Base-by-base conservation (phyloP, 2,888 invertebrate genomes). In the Teinopalpus imperialis region DNA sequence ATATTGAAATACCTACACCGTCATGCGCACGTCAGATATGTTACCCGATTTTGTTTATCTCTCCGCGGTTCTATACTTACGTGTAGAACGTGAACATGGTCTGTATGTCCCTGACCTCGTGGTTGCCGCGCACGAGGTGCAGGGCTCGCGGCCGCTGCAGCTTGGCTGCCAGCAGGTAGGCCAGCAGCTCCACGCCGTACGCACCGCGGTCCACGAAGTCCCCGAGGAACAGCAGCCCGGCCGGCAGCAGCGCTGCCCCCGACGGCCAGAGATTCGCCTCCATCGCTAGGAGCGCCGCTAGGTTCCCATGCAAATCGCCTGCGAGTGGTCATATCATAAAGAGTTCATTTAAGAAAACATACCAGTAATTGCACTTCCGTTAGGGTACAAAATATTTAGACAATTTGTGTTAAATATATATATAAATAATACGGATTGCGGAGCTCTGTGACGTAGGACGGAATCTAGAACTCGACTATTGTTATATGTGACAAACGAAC, bases 251-350 rank as follows among this genome's bases (percentile, higher is more conserved):
- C 3, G 90, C 81, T 0, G 92, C 90, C 0, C 94, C 94, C 47
- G 92, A 79, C 9, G 92, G 86, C 94, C 94, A 95, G 7, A 95
- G 75, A 0, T 91, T 89, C 48, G 90, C 87, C 72, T 94, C 94
- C 81, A 94, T 93, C 35, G 91, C 87, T 3, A 93, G 79, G 20
- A 95, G 76, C 54, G 94, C 94, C 4, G 82, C 73, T 50, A 92
- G 90, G 72, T 94, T 95, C 10, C 95, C 95, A 77, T 95, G 95
- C 24, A 95, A 82, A 64, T 95, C 94, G 3, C 94, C 94, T 92
- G 43, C 3, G 4, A 2, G 4, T 4, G 2, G 16, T 16, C 16
- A 16, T 3, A 16, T 16, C 2, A 16, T 16, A 2, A 16, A 3
- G 16, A 16, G n/a, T n/a, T n/a, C n/a, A n/a, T n/a, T n/a, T n/a